These are phyloP conservation scores for Mongoloraphidia duomilia DNA, from an alignment of 2,888 invertebrate species.

Conservation along the genomic window DNA sequence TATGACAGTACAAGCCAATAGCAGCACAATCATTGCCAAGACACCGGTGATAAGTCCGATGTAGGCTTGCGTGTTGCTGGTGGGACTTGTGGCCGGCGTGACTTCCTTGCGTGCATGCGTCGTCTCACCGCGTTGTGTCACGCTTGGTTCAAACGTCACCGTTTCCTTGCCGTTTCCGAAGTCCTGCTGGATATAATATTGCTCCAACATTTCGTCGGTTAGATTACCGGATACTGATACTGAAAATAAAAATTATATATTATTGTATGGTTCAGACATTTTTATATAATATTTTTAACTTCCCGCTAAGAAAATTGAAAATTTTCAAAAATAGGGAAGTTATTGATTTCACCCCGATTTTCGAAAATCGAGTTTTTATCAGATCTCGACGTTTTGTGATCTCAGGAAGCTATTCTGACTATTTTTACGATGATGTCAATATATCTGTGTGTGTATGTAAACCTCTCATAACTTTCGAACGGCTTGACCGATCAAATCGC, in stretches of 20 bases:
- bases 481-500: too few relatives aligned
- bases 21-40: conserved; percentile 47
- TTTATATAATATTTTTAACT: too few relatives aligned
- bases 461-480: too few relatives aligned
- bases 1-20: conserved; percentile 47
- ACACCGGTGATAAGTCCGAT: conserved; percentile 49
- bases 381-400: too few relatives aligned
- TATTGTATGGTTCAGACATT: background rate
- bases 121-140: conserved; percentile 32
- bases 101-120: conserved; percentile 37
- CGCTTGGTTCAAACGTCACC: conserved; percentile 25
- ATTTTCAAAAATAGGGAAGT: too few relatives aligned
- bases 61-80: conserved; percentile 38
- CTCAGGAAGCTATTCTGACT: too few relatives aligned
- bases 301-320: too few relatives aligned
- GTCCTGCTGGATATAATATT: conserved; percentile 44
- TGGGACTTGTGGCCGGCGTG: conserved; percentile 41
- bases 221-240: conserved; percentile 38
- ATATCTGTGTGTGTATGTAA: too few relatives aligned
- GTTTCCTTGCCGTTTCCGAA: conserved; percentile 7
- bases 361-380: too few relatives aligned
- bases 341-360: too few relatives aligned
- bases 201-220: conserved; percentile 43
- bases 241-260: conserved; percentile 16
- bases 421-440: too few relatives aligned